Percentiles rank a stretch among this genome's conserved stretches.
phyloP scores from a whole-genome alignment of 2,797 vertebrate genomes.

The Cossypha heuglini region DNA sequence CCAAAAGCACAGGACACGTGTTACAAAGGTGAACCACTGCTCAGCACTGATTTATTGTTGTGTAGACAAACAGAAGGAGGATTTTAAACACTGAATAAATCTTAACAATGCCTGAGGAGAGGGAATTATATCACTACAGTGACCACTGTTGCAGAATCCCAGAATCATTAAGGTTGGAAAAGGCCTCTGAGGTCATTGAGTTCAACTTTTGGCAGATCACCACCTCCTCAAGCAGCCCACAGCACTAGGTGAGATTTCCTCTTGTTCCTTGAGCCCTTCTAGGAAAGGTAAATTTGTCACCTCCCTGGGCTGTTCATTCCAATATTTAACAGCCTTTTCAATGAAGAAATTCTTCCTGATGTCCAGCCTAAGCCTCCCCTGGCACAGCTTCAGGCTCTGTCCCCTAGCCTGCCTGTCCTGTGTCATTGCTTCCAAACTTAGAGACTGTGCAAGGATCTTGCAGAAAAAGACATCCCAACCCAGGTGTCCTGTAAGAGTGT shows the following conservation, averaged over 20 bases:
- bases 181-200: rapidly evolving
- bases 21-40: not conserved
- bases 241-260: not conserved
- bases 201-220: not conserved
- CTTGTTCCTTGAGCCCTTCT: not conserved
- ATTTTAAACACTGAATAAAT: not conserved
- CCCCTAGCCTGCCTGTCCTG: no score
- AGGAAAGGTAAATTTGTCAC: not conserved
- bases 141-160: not conserved
- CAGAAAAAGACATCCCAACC: not conserved
- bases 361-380: not conserved
- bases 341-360: not conserved
- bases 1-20: not conserved
- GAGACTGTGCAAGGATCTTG: not conserved
- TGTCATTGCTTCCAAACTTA: not conserved
- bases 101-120: not conserved
- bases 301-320: not conserved
- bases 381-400: not conserved
- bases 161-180: not conserved
- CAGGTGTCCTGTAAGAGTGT: not conserved
- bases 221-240: rapidly evolving
- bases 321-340: not conserved
- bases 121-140: not conserved
- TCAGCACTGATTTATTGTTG: not conserved
- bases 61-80: not conserved